Evolutionary conservation across 2,113 vertebrate genomes (phyloP), one percentile per base, ranked within the genome.

Genomic region (Hemibates koningsi): DNA sequence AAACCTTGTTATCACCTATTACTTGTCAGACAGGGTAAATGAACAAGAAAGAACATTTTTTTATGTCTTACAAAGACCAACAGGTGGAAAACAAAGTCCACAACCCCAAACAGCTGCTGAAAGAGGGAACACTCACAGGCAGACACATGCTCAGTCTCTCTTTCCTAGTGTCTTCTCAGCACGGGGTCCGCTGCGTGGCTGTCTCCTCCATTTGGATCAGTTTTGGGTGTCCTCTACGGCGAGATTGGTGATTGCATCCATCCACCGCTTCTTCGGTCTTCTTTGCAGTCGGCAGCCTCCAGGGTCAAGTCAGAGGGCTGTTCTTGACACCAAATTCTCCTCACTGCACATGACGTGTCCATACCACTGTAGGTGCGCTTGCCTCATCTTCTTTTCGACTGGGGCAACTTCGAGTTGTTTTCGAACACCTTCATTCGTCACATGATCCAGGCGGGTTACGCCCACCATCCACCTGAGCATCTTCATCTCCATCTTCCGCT

Each of bases 141-240:
- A 54, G 53, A 54, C 53, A 54, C 9, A 54, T 4, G n/a, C n/a
- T 54, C n/a, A 1, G 53, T 27, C 54, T 56, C 11, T 56, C 54
- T 56, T 27, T 56, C 2, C 54, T 56, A 27, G 12, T 14, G 21
- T 57, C 54, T 27, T 57, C 6, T 21, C 54, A 57, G 0, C 54
- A 57, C 12, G 0, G 21, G 21, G 21, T 57, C 21, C 0, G 54
- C 21, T 29, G 56, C 3, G 0, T 27, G 3, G 24, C 53, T 56
- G 53, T 56, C 53, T 54, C 0, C 53, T 56, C 53, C 1, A 4
- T 56, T 56, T 13, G 53, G 53, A 4, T 56, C 0, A 8, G 3
- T 59, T 16, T 29, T 59, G 1, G 7, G 7, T 59, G 56, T 59
- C 56, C 24, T 59, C 56, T 29, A 5, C 3, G 2, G 3, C 2